Conservation (phyloP, 2,113 vertebrate species). For the Chinchilla lanigera region DNA sequence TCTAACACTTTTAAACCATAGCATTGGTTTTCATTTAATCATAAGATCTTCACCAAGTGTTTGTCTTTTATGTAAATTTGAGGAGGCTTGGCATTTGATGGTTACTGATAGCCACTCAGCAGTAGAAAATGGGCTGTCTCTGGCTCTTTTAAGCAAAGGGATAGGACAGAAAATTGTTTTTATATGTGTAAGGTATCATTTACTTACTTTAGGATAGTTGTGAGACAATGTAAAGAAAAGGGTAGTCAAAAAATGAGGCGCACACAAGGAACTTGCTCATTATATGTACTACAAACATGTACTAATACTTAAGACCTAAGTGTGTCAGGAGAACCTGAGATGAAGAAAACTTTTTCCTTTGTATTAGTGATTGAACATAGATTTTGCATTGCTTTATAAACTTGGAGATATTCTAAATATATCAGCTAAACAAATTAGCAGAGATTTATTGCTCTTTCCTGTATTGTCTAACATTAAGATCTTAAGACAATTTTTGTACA, state of each 20-base stretch:
- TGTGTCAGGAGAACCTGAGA: neutral
- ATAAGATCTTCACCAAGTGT: conserved; percentile 67
- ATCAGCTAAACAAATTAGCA: conserved; percentile 12
- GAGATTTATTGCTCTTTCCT: conserved; percentile 1
- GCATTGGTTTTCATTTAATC: conserved; percentile 77
- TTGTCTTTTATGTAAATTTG: conserved; percentile 72
- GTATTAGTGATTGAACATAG: conserved; percentile 37
- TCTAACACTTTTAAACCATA: conserved; percentile 54
- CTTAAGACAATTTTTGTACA: neutral
- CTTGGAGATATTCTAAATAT: conserved; percentile 1
- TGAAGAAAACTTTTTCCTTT: conserved; percentile 61
- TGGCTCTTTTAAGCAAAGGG: conserved; percentile 54
- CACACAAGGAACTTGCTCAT: neutral
- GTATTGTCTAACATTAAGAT: neutral
- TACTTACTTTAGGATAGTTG: conserved; percentile 36
- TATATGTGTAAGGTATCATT: conserved; percentile 51
- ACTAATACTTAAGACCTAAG: neutral
- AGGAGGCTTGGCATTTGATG: conserved; percentile 80
- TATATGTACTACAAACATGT: neutral
- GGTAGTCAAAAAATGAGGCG: neutral
- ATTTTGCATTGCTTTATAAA: conserved; percentile 25
- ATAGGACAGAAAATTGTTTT: conserved; percentile 48
- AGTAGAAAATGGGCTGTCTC: conserved; percentile 68
- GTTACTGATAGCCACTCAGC: conserved; percentile 64
- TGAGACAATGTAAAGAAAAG: conserved; percentile 36